phyloP scores from a whole-genome alignment of 1,140 invertebrate genomes.

The Tribolium castaneum region DNA sequence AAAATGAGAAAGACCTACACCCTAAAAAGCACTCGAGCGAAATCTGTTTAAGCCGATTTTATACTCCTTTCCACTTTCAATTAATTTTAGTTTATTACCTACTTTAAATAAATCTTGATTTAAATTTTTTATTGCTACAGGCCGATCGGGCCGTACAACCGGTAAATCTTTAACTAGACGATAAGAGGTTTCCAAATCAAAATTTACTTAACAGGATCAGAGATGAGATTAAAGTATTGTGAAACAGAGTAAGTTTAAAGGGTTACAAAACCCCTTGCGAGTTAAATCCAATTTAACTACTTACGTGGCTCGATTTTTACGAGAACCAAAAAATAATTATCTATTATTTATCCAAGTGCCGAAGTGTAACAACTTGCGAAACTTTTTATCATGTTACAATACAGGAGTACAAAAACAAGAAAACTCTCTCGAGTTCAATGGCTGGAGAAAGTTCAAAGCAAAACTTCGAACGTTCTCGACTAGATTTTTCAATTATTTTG shows the following conservation, averaged over 20 bases:
- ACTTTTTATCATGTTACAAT: too few relatives aligned
- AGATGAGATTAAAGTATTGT: constrained; percentile 30
- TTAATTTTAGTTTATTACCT: neutral
- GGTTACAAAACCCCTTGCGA: constrained; percentile 14
- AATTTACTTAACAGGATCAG: constrained; percentile 16
- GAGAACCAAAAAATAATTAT: neutral
- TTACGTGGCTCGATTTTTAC: neutral
- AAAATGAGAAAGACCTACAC: constrained; percentile 11
- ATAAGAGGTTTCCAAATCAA: constrained; percentile 24
- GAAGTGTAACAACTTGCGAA: neutral
- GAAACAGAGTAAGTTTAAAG: constrained; percentile 22
- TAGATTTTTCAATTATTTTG: neutral
- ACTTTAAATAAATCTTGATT: neutral
- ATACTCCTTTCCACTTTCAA: neutral
- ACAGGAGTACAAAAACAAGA: too few relatives aligned
- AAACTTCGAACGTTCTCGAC: neutral
- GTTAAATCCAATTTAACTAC: constrained; percentile 36
- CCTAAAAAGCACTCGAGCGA: neutral
- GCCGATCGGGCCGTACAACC: neutral
- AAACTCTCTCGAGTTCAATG: too few relatives aligned
- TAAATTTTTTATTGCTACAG: neutral
- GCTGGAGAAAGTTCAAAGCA: neutral
- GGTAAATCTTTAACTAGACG: neutral
- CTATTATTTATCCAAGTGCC: neutral
- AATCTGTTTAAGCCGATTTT: constrained; percentile 14